phyloP scores from a whole-genome alignment of 1,140 invertebrate genomes.

The Cepaea nemoralis region DNA sequence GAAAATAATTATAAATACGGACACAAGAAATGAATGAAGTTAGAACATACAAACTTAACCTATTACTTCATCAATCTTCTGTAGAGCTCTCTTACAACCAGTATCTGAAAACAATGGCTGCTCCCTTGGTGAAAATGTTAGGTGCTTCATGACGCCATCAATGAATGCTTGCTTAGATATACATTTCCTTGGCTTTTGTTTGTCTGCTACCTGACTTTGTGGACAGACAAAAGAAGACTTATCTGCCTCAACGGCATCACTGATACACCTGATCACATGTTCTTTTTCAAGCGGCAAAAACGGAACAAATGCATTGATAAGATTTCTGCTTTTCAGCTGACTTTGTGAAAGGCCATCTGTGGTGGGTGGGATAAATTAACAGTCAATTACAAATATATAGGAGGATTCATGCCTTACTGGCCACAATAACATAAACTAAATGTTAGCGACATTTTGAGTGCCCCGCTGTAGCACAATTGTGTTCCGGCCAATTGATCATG shows the following conservation, averaged over 20 bases:
- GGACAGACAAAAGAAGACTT: constrained; percentile 38
- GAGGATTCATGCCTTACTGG: too few species aligned
- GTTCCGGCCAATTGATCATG: too few species aligned
- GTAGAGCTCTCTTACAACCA: constrained; percentile 59
- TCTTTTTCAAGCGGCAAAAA: constrained; percentile 90
- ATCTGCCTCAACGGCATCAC: constrained; percentile 66
- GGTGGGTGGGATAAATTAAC: background rate
- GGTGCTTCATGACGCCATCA: constrained; percentile 48
- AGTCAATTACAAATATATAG: background rate
- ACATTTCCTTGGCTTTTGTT: too few species aligned
- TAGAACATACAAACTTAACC: background rate
- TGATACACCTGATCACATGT: constrained; percentile 84
- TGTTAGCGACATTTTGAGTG: too few species aligned
- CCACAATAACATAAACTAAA: too few species aligned
- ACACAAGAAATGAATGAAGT: too few species aligned
- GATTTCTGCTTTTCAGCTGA: constrained; percentile 82
- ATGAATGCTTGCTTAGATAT: too few species aligned
- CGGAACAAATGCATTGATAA: constrained; percentile 93
- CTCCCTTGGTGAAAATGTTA: constrained; percentile 47
- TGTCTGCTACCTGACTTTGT: constrained; percentile 44
- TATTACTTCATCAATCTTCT: constrained; percentile 54
- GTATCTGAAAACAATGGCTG: constrained; percentile 51
- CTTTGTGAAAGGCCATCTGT: constrained; percentile 59
- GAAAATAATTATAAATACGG: too few species aligned
- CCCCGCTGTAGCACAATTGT: too few species aligned